These are phyloP conservation scores for Microcebus ravelobensis DNA, from an alignment of 2,113 vertebrate genomes.

Conservation along the genomic window DNA sequence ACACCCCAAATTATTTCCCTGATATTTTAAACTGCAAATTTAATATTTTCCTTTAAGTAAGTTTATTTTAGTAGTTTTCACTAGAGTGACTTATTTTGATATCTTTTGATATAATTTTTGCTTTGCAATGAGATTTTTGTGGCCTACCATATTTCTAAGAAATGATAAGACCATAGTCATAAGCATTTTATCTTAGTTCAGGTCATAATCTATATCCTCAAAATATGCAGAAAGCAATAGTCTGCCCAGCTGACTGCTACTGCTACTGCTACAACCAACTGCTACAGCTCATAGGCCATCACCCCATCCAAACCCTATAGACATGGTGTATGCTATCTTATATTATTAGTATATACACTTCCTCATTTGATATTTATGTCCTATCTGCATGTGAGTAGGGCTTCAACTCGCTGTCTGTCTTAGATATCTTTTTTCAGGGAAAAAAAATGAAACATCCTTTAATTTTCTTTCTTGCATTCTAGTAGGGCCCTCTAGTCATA, in stretches of 20 bases:
- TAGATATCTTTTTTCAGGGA: neutral
- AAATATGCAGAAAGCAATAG: neutral
- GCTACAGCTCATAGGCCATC: neutral
- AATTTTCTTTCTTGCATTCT: neutral
- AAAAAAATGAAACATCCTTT: neutral
- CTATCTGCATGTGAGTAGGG: neutral
- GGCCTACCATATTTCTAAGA: neutral
- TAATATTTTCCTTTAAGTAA: neutral
- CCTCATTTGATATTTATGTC: neutral
- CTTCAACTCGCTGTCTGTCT: neutral
- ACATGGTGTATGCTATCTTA: fast-evolving
- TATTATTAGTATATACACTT: neutral
- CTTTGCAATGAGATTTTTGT: neutral
- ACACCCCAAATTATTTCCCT: neutral
- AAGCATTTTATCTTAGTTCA: neutral
- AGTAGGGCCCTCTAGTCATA: neutral
- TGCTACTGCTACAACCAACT: too few relatives aligned
- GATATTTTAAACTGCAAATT: neutral
- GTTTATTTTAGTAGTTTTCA: neutral
- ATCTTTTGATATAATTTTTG: neutral
- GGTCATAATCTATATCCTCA: neutral
- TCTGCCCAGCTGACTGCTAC: neutral
- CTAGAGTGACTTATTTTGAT: neutral
- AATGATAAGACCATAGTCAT: neutral
- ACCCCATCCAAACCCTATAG: fast-evolving